phyloP scores from a whole-genome alignment of 2,113 vertebrate genomes.

The Polypterus bichir region DNA sequence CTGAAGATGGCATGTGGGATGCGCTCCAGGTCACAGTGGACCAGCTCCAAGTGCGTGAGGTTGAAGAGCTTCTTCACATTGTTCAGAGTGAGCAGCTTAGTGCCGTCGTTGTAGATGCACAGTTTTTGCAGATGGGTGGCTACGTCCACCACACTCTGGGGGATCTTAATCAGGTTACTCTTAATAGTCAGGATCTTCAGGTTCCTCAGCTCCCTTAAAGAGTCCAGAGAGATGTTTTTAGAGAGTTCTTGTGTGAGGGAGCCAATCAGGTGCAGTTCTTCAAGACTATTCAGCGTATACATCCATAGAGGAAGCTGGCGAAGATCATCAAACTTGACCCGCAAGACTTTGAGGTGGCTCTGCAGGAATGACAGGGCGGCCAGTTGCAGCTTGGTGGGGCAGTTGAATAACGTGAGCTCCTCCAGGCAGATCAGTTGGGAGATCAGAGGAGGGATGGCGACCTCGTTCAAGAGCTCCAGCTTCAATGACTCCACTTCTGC shows the following conservation, averaged over 20 bases:
- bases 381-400: constrained; percentile 55
- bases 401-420: constrained; percentile 64
- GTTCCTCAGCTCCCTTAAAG: constrained; percentile 58
- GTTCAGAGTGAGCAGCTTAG: constrained; percentile 58
- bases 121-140: constrained; percentile 56
- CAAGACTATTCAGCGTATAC: constrained; percentile 55
- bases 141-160: constrained; percentile 53
- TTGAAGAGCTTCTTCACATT: constrained; percentile 63
- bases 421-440: constrained; percentile 54
- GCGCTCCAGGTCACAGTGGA: constrained; percentile 64
- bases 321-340: constrained; percentile 50
- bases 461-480: constrained; percentile 62
- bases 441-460: constrained; percentile 51
- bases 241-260: constrained; percentile 53
- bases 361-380: constrained; percentile 56
- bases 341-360: constrained; percentile 58
- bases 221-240: constrained; percentile 48
- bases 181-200: constrained; percentile 57
- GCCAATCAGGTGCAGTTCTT: constrained; percentile 66
- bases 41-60: constrained; percentile 56
- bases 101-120: constrained; percentile 58
- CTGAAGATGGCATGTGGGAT: constrained; percentile 76
- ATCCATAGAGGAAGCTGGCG: constrained; percentile 70
- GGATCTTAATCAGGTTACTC: constrained; percentile 62
- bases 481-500: constrained; percentile 63